Evolutionary conservation across 2,888 invertebrate species (phyloP).

Genomic region (Troilus luridus): DNA sequence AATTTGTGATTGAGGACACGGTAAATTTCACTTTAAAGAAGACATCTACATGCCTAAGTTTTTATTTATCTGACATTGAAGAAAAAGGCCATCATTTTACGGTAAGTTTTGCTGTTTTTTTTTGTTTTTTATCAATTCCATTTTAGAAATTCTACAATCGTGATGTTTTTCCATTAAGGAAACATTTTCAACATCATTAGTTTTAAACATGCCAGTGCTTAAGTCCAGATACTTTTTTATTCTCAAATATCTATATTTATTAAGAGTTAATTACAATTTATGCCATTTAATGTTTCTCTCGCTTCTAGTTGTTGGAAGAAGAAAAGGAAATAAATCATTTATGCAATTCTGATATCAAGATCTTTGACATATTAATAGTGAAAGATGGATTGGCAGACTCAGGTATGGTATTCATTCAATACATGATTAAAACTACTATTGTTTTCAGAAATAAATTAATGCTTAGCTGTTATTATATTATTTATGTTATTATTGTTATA

Average conservation of each 20-base stretch:
- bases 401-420: slow-evolving; percentile 20
- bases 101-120: slow-evolving; percentile 52
- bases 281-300: slow-evolving; percentile 15
- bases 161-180: neutral
- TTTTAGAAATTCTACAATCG: neutral
- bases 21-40: neutral
- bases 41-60: slow-evolving; percentile 2
- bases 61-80: slow-evolving; percentile 13
- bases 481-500: neutral
- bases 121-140: neutral
- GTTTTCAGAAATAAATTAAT: neutral
- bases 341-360: slow-evolving; percentile 31
- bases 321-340: neutral
- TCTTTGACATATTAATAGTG: neutral
- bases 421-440: neutral
- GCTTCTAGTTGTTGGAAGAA: slow-evolving; percentile 32
- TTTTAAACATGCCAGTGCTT: neutral
- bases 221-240: neutral
- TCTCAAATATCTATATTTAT: neutral
- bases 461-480: neutral
- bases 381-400: slow-evolving; percentile 27
- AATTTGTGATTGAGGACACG: neutral
- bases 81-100: slow-evolving; percentile 27
- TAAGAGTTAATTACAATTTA: neutral
- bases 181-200: neutral